A percentile compares a stretch with the other conserved stretches of the same genome.
Evolutionary conservation across 1,140 invertebrate species (phyloP).

Genomic region (Drosophila littoralis): DNA sequence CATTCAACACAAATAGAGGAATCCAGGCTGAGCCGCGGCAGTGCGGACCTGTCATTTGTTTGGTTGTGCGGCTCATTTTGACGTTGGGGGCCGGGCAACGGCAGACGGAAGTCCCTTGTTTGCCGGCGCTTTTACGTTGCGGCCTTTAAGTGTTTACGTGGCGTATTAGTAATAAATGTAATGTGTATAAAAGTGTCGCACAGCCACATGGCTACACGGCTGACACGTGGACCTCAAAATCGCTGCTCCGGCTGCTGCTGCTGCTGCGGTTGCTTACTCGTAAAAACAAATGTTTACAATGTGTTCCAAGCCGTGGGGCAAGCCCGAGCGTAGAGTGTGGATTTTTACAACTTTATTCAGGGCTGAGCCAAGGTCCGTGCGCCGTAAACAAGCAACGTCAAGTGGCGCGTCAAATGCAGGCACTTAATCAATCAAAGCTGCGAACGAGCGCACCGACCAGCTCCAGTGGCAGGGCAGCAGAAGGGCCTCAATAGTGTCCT

Average conservation of each 20-base stretch:
- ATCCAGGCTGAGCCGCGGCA: not conserved
- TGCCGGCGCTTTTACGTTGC: slow-evolving; percentile 38
- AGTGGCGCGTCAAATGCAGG: slow-evolving; percentile 71
- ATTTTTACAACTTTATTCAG: slow-evolving; percentile 72
- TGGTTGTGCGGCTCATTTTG: slow-evolving; percentile 55
- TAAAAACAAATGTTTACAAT: slow-evolving; percentile 71
- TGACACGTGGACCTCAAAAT: slow-evolving; percentile 13
- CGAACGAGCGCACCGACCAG: slow-evolving; percentile 13
- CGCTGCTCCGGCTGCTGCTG: slow-evolving; percentile 7
- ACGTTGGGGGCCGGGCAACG: slow-evolving; percentile 22
- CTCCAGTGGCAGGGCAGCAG: not conserved
- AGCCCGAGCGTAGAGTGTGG: slow-evolving; percentile 25
- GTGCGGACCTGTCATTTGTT: slow-evolving; percentile 38
- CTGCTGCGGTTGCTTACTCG: slow-evolving; percentile 15
- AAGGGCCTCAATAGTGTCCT: slow-evolving; percentile 56
- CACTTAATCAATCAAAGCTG: slow-evolving; percentile 78
- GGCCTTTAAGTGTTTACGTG: slow-evolving; percentile 79
- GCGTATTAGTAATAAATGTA: slow-evolving; percentile 83
- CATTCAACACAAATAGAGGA: slow-evolving; percentile 8
- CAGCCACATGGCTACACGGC: not conserved
- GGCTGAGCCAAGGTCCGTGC: slow-evolving; percentile 6
- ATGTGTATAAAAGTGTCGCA: slow-evolving; percentile 68
- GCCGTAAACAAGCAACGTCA: slow-evolving; percentile 48
- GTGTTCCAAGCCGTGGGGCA: slow-evolving; percentile 28
- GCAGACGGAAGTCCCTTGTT: slow-evolving; percentile 70